Evolutionary conservation across 1,140 invertebrate genomes (phyloP).

Genomic region (Musca domestica): DNA sequence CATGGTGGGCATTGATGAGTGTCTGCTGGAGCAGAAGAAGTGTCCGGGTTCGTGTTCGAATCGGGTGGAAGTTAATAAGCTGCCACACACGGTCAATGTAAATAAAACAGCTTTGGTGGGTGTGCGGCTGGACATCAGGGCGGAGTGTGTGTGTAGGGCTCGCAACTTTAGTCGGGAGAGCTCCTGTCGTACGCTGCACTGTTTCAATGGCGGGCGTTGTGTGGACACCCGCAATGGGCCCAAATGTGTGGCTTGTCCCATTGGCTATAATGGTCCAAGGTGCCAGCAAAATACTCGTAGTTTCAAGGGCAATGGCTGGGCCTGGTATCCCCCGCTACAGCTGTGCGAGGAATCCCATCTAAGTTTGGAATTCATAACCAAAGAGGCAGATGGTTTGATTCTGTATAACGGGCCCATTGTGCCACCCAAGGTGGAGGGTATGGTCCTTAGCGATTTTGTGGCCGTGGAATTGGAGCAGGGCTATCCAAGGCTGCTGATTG

Average conservation of each 20-base stretch:
- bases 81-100: conserved; percentile 71
- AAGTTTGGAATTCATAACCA: conserved; percentile 69
- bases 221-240: conserved; percentile 60
- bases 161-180: conserved; percentile 60
- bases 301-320: conserved; percentile 65
- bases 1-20: conserved; percentile 72
- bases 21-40: conserved; percentile 53
- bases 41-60: conserved; percentile 67
- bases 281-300: conserved; percentile 69
- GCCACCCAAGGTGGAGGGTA: conserved; percentile 58
- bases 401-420: conserved; percentile 72
- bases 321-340: conserved; percentile 67
- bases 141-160: conserved; percentile 61
- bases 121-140: conserved; percentile 60
- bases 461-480: conserved; percentile 66
- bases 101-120: conserved; percentile 70
- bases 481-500: conserved; percentile 63
- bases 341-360: conserved; percentile 68
- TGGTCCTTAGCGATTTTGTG: conserved; percentile 64
- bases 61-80: conserved; percentile 60
- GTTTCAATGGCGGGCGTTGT: conserved; percentile 69
- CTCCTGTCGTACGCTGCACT: conserved; percentile 63
- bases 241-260: conserved; percentile 62
- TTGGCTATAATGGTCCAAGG: conserved; percentile 66
- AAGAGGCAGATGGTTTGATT: conserved; percentile 62